phyloP scores from a whole-genome alignment of 2,888 invertebrate species.

The Drosophila crucigera region DNA sequence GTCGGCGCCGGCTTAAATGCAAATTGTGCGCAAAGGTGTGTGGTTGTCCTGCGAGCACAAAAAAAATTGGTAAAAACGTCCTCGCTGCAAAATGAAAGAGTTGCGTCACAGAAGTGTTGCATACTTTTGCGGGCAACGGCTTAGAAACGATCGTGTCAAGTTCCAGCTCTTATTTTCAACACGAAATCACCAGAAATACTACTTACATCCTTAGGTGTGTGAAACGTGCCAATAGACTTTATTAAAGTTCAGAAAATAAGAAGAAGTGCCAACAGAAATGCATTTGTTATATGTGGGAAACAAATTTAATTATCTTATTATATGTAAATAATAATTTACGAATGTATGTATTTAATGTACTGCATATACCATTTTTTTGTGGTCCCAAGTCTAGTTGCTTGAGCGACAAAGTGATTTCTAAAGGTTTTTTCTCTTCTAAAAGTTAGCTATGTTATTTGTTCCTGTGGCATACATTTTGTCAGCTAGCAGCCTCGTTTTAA shows the following conservation, averaged over 20 bases:
- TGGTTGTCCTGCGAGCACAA: constrained; percentile 59
- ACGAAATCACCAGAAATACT: not conserved
- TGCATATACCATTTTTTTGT: not conserved
- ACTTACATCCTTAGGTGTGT: not conserved
- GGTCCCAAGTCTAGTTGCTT: not conserved
- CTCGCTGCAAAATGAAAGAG: not conserved
- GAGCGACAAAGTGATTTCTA: not conserved
- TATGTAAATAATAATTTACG: not conserved
- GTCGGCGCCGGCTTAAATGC: constrained; percentile 75
- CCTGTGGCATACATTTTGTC: not conserved
- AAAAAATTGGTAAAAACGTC: not conserved
- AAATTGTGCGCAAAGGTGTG: constrained; percentile 79
- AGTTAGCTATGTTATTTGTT: not conserved
- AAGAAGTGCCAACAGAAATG: not conserved
- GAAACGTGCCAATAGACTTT: not conserved
- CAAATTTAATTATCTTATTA: not conserved
- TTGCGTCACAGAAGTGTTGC: constrained; percentile 23
- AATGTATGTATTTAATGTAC: not conserved
- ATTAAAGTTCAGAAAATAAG: too few species aligned
- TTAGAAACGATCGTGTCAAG: not conserved
- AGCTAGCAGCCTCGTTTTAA: not conserved
- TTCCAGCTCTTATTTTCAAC: not conserved
- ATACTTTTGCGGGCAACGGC: constrained; percentile 37
- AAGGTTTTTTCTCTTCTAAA: not conserved
- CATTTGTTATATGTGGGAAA: not conserved